Evolutionary conservation across 2,113 vertebrate species (phyloP), one percentile per base, ranked within the genome.

Genomic region (Dicrurus megarhynchus): DNA sequence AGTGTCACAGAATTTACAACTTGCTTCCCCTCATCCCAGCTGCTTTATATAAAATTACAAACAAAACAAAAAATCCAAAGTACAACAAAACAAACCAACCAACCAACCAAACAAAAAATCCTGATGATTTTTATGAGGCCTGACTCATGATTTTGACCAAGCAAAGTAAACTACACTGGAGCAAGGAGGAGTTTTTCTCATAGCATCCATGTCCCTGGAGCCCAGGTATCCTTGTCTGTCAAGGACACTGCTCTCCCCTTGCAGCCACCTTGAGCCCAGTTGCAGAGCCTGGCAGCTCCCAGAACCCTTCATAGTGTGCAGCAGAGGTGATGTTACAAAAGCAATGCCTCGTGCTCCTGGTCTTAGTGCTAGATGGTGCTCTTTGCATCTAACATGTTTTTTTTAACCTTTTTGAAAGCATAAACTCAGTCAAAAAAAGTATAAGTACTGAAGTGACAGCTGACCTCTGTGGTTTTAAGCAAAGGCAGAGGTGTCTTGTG

Each of bases 31-130:
- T 71, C 22, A 47, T 55, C 41, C 37, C 47, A 3, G 9, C 22
- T 37, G 16, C 9, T 33, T 74, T 39, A 65, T 49, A 73, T 77
- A 30, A 19, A 50, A 44, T 52, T n/a, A 53, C 4, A 75, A 59
- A 22, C 4, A 13, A 65, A 56, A 6, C 2, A 37, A 47, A 13
- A 35, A 39, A 13, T 2, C 0, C 9, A 5, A 61, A 30, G 6
- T 13, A 6, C 9, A 46, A 3, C 8, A 21, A 52, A 60, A 50
- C 4, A 1, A 39, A 30, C 3, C 22, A 46, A 27, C 11, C 14
- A 39, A 39, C 5, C 7, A 11, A 30, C 23, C 4, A 20, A 49
- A 4, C 21, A 50, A 47, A 61, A 41, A 57, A 21, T 19, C 5
- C 1, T 37, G 6, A 44, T 75, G 27, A 84, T 63, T 95, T 73